These are phyloP conservation scores for Creontiades dilutus DNA, from an alignment of 2,888 invertebrate genomes.

Conservation along the genomic window DNA sequence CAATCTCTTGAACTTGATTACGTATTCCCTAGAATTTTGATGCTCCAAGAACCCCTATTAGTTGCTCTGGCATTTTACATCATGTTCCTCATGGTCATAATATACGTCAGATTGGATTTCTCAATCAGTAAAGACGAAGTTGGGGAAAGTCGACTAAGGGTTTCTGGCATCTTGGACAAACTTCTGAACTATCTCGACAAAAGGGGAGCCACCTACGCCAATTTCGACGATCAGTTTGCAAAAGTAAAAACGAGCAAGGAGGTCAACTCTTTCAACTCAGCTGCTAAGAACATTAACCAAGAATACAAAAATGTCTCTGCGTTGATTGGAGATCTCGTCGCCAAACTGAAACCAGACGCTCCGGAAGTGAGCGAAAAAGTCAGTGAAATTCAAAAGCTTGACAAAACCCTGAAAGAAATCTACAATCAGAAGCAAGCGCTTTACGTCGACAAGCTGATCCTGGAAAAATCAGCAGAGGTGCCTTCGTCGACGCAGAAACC, in stretches of 20 bases:
- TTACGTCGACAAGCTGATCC: constrained; percentile 83
- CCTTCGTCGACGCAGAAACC: constrained; percentile 82
- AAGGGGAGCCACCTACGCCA: constrained; percentile 82
- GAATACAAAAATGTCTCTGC: constrained; percentile 82
- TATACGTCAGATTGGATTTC: constrained; percentile 97
- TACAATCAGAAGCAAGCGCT: constrained; percentile 80
- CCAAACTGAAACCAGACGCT: constrained; percentile 81
- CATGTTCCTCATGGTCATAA: constrained; percentile 93
- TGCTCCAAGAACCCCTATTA: constrained; percentile 96
- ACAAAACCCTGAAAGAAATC: constrained; percentile 79
- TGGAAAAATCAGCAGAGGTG: constrained; percentile 82
- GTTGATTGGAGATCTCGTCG: constrained; percentile 80
- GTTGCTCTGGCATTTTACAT: constrained; percentile 93
- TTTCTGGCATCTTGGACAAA: constrained; percentile 81
- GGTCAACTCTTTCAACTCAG: constrained; percentile 78
- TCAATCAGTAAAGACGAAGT: constrained; percentile 84
- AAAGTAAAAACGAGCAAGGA: constrained; percentile 83
- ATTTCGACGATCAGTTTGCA: constrained; percentile 82
- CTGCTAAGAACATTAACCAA: constrained; percentile 81
- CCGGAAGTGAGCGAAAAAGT: constrained; percentile 83
- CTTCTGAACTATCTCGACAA: constrained; percentile 82
- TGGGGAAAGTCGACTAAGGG: constrained; percentile 79
- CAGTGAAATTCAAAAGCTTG: constrained; percentile 82
- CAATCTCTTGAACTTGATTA: constrained; percentile 93
- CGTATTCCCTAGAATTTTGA: constrained; percentile 89